phyloP scores from a whole-genome alignment of 2,888 invertebrate genomes.

The Drosophila hawaiiensis region DNA sequence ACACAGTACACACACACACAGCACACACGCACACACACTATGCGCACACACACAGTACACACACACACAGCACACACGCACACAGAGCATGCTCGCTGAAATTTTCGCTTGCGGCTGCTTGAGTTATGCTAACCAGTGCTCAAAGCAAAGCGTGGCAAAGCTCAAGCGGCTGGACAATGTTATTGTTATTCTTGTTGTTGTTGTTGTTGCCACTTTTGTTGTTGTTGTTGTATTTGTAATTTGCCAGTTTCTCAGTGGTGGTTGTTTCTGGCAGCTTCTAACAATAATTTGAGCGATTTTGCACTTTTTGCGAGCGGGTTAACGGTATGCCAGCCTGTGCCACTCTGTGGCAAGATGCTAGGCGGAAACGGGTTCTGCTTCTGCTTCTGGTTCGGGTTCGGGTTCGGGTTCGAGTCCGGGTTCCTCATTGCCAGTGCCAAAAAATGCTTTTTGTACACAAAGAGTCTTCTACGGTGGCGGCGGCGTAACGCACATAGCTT shows the following conservation, averaged over 20 bases:
- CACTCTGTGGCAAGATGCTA: conserved; percentile 3
- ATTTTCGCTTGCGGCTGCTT: conserved; percentile 67
- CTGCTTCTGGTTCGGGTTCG: neutral
- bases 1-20: neutral
- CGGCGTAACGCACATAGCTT: conserved; percentile 68
- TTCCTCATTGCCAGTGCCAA: conserved; percentile 48
- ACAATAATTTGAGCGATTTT: conserved; percentile 76
- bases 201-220: conserved; percentile 16
- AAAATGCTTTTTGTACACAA: conserved; percentile 64
- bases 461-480: conserved; percentile 27
- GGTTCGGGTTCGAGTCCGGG: neutral
- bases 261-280: conserved; percentile 52
- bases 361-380: conserved; percentile 6
- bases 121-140: conserved; percentile 73
- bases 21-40: conserved; percentile 5
- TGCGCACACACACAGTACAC: conserved; percentile 3
- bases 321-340: conserved; percentile 56
- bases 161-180: conserved; percentile 37
- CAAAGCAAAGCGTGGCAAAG: conserved; percentile 56
- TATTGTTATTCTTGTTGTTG: conserved; percentile 24
- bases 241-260: conserved; percentile 29
- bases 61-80: neutral
- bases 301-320: conserved; percentile 67
- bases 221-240: conserved; percentile 27
- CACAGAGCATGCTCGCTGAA: conserved; percentile 39